These are phyloP conservation scores for Hippocampus abdominalis DNA, from an alignment of 2,113 vertebrate species.

Conservation along the genomic window DNA sequence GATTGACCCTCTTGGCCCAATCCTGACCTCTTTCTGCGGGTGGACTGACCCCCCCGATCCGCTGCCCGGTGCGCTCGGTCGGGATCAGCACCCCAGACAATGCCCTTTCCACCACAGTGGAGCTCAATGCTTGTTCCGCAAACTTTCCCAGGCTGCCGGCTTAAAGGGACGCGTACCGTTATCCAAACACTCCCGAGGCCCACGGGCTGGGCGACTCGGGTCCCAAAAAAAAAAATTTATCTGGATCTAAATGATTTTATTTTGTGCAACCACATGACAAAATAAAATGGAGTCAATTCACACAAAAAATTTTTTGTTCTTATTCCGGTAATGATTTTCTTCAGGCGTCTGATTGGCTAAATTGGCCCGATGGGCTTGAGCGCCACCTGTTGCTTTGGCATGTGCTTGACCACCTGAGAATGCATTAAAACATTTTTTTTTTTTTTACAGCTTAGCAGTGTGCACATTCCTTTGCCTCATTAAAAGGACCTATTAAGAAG, in stretches of 20 bases:
- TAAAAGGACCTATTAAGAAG: neutral
- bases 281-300: too few relatives aligned
- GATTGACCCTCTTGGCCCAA: constrained; percentile 36
- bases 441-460: neutral
- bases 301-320: neutral
- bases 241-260: too few relatives aligned
- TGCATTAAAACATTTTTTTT: neutral
- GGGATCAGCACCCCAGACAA: constrained; percentile 68
- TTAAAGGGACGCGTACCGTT: constrained; percentile 57
- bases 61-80: constrained; percentile 50
- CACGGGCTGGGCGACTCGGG: constrained; percentile 39
- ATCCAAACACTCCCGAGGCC: constrained; percentile 60
- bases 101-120: constrained; percentile 68
- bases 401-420: neutral
- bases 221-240: neutral
- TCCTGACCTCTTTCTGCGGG: constrained; percentile 42
- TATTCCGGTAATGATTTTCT: neutral
- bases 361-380: neutral
- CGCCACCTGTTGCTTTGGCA: neutral
- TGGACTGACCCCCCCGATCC: constrained; percentile 49
- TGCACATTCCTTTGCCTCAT: neutral
- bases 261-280: too few relatives aligned
- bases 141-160: constrained; percentile 76
- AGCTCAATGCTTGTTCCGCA: constrained; percentile 67
- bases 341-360: neutral